A percentile compares a stretch with the other conserved stretches of the same genome.
Conservation (phyloP, 1,140 invertebrate genomes). For the Brachionus asplanchnoidis region DNA sequence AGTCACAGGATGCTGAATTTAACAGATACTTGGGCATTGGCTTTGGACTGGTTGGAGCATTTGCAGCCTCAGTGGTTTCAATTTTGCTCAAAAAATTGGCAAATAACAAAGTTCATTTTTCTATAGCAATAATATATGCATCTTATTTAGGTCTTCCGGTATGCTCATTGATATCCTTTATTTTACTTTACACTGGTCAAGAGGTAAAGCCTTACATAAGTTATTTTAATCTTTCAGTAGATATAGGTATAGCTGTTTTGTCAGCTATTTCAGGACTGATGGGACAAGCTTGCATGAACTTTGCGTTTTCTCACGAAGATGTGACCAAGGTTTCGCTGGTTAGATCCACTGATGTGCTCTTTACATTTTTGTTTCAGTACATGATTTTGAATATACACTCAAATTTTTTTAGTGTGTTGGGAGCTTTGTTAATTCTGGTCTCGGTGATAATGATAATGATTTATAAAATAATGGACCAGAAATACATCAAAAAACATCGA, state of each 20-base stretch:
- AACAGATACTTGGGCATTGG: not conserved
- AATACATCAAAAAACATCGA: not conserved
- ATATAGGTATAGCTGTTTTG: not conserved
- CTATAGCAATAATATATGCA: constrained; percentile 25
- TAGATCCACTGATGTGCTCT: constrained; percentile 14
- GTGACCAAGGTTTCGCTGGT: not conserved
- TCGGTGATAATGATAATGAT: constrained; percentile 1
- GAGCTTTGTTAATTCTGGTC: not conserved
- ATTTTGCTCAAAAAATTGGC: constrained; percentile 32
- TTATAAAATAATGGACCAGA: constrained; percentile 32
- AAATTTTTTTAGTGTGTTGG: not conserved
- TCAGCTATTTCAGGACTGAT: not conserved
- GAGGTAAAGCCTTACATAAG: not conserved
- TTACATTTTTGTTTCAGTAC: not conserved
- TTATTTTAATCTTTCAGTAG: not conserved
- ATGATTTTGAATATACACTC: constrained; percentile 22
- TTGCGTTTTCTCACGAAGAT: not conserved
- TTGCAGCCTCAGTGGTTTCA: not conserved
- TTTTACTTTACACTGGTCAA: not conserved
- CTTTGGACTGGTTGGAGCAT: not conserved
- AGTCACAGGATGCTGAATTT: not conserved
- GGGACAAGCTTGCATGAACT: constrained; percentile 13
- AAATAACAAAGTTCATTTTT: constrained; percentile 40
- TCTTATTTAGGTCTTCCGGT: constrained; percentile 8
- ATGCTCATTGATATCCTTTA: not conserved